Evolutionary conservation across 2,888 invertebrate species (phyloP).

Genomic region (Ommatoiulus sabulosus): DNA sequence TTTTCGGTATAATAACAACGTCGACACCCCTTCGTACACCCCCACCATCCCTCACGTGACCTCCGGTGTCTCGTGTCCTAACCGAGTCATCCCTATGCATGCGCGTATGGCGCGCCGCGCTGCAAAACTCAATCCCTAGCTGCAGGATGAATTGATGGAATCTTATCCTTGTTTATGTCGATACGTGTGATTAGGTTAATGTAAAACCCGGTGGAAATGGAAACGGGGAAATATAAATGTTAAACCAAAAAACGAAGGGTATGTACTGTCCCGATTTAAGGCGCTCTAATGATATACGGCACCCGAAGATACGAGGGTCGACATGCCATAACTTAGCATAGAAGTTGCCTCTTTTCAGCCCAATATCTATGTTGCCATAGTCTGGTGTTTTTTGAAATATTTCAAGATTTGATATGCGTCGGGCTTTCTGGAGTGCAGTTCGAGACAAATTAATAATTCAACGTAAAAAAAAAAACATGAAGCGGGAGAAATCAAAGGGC

Average conservation of each 20-base stretch:
- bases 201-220: background rate
- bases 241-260: background rate
- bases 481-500: background rate
- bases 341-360: background rate
- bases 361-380: background rate
- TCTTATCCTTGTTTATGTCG: background rate
- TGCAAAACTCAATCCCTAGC: no score
- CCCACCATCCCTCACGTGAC: background rate
- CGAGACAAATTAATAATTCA: background rate
- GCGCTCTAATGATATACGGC: background rate
- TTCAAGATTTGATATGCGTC: background rate
- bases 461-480: background rate
- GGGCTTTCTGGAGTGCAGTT: background rate
- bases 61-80: background rate
- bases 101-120: background rate
- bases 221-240: background rate
- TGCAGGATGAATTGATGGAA: background rate
- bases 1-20: slow-evolving; percentile 35
- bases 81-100: background rate
- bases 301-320: no score
- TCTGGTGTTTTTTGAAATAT: background rate
- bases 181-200: slow-evolving; percentile 1
- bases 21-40: background rate
- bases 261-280: background rate
- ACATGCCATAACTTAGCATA: background rate